These are phyloP conservation scores for Limanda limanda DNA, from an alignment of 2,113 vertebrate species.

Conservation along the genomic window DNA sequence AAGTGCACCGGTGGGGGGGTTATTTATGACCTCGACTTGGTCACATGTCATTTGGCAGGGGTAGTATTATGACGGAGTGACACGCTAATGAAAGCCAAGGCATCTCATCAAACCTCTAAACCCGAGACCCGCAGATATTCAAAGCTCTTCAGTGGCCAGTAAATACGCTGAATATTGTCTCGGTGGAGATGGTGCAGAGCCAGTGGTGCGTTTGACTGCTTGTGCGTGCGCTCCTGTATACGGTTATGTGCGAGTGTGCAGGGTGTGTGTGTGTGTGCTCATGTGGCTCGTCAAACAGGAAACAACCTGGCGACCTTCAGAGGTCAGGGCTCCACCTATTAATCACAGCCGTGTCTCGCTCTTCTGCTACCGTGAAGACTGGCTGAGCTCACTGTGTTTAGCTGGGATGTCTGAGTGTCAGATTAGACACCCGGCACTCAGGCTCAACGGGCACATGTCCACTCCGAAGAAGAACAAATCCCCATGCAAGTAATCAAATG, in stretches of 20 bases:
- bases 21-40: constrained; percentile 31
- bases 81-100: constrained; percentile 48
- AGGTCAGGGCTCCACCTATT: constrained; percentile 66
- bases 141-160: constrained; percentile 39
- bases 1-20: constrained; percentile 4
- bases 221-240: constrained; percentile 29
- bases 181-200: constrained; percentile 20
- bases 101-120: constrained; percentile 44
- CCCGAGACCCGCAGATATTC: constrained; percentile 26
- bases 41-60: constrained; percentile 35
- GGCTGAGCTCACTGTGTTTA: constrained; percentile 41
- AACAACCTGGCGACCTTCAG: constrained; percentile 68
- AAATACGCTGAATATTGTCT: constrained; percentile 50
- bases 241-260: constrained; percentile 40
- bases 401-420: constrained; percentile 41
- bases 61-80: constrained; percentile 26
- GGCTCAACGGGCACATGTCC: constrained; percentile 40
- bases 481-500: constrained; percentile 37
- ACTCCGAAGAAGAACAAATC: constrained; percentile 24
- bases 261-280: constrained; percentile 13
- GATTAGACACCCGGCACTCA: constrained; percentile 48
- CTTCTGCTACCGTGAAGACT: constrained; percentile 36
- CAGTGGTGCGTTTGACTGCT: constrained; percentile 50
- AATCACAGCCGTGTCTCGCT: constrained; percentile 59
- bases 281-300: constrained; percentile 60